Evolutionary conservation across 2,797 vertebrate species (phyloP).

Genomic region (Artibeus lituratus): DNA sequence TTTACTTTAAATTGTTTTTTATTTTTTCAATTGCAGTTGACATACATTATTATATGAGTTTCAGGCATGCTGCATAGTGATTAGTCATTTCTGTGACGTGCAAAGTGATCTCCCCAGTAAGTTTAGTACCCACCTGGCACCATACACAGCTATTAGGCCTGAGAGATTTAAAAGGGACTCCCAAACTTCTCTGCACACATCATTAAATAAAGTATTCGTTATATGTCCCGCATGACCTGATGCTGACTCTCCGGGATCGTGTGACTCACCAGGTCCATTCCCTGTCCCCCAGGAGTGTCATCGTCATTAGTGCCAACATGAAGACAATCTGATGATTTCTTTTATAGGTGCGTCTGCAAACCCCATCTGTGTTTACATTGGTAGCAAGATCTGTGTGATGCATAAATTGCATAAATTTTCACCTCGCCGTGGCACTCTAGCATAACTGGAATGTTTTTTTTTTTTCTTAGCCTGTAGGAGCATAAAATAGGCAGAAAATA

Average conservation of each 20-base stretch:
- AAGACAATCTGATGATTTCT: neutral
- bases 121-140: neutral
- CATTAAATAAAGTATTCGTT: neutral
- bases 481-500: neutral
- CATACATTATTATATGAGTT: neutral
- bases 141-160: neutral
- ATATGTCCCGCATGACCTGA: fast-evolving
- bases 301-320: neutral
- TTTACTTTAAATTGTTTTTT: neutral
- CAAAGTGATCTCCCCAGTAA: neutral
- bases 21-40: neutral
- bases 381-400: neutral
- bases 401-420: neutral
- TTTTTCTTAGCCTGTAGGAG: neutral
- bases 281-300: neutral
- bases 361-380: neutral
- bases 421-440: neutral
- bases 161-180: neutral
- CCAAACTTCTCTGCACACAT: neutral
- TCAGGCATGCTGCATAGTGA: neutral
- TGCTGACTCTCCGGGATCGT: neutral
- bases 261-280: neutral
- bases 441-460: neutral
- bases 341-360: neutral
- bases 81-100: neutral